Evolutionary conservation across 2,113 vertebrate species (phyloP).

Genomic region (Marmota flaviventris): DNA sequence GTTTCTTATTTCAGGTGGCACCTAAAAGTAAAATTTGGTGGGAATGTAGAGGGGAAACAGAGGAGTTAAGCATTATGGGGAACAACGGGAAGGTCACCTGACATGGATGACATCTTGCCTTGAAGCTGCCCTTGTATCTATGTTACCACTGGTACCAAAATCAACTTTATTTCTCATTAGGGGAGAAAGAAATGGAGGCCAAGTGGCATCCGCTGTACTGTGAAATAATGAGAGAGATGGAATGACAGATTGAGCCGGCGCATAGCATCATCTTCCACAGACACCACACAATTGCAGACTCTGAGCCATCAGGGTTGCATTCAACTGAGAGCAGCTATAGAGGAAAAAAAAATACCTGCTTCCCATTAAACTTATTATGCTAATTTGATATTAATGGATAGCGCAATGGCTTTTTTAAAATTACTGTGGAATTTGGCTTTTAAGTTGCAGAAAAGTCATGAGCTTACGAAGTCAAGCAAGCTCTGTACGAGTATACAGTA

Average conservation of each 20-base stretch:
- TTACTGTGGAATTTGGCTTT: neutral
- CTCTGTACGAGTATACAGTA: neutral
- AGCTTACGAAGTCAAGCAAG: neutral
- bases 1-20: neutral
- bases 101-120: neutral
- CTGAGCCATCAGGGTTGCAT: fast-evolving
- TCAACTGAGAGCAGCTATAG: neutral
- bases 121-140: neutral
- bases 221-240: neutral
- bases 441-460: neutral
- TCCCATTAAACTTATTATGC: neutral
- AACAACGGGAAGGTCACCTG: neutral
- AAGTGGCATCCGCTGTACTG: neutral
- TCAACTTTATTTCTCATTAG: neutral
- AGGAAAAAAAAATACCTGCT: neutral
- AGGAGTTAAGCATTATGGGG: neutral
- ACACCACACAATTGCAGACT: fast-evolving
- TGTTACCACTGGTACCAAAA: neutral
- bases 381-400: neutral
- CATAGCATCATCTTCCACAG: fast-evolving
- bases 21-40: neutral
- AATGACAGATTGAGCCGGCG: fast-evolving
- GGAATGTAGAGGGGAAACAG: neutral
- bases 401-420: neutral
- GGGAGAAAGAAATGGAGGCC: neutral